These are phyloP conservation scores for Aphodius granarius DNA, from an alignment of 2,888 invertebrate genomes.

Conservation along the genomic window DNA sequence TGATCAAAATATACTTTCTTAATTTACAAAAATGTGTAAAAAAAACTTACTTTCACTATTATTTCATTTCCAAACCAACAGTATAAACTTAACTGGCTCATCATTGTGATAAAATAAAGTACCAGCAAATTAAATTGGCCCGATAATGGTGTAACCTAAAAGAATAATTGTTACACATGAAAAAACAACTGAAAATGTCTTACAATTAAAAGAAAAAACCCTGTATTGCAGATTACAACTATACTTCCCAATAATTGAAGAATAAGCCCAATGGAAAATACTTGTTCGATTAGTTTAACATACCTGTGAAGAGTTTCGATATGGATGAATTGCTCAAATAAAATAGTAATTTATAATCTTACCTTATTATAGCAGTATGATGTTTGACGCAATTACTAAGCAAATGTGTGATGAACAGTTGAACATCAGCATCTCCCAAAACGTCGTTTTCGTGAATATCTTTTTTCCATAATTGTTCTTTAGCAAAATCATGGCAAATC, in stretches of 20 bases:
- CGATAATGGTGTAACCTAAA: slow-evolving; percentile 23
- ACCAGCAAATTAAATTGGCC: slow-evolving; percentile 34
- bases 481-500: slow-evolving; percentile 21
- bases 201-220: slow-evolving; percentile 32
- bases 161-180: not conserved
- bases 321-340: not conserved
- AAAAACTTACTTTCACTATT: slow-evolving; percentile 54
- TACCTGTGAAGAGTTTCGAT: slow-evolving; percentile 31
- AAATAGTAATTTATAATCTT: slow-evolving; percentile 4
- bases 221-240: not conserved
- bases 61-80: slow-evolving; percentile 64
- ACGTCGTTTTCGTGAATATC: not conserved
- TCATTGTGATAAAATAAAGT: slow-evolving; percentile 37
- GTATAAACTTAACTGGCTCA: slow-evolving; percentile 54
- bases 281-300: slow-evolving; percentile 33
- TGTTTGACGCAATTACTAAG: slow-evolving; percentile 20
- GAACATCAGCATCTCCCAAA: not conserved
- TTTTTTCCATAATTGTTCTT: not conserved
- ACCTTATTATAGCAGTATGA: slow-evolving; percentile 33
- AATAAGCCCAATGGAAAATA: slow-evolving; percentile 1
- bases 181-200: slow-evolving; percentile 2
- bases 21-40: too few species aligned
- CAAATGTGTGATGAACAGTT: not conserved
- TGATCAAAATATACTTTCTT: too few species aligned
- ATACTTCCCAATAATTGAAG: slow-evolving; percentile 33